Conservation (phyloP, 2,113 vertebrate species). For the Carassius carassius region DNA sequence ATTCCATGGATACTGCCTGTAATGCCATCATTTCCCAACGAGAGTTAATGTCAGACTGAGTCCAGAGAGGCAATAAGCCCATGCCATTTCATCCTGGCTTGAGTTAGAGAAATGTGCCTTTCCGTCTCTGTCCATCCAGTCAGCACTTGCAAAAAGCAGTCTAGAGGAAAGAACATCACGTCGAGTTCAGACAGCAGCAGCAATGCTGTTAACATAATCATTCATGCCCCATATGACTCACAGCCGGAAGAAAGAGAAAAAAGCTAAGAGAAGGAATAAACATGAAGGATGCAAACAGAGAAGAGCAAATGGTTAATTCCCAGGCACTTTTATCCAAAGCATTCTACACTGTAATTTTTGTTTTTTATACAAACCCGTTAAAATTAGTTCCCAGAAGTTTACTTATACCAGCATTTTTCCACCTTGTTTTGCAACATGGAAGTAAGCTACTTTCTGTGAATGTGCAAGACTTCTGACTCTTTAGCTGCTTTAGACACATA, state of each 20-base stretch:
- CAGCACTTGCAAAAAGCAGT: constrained; percentile 1
- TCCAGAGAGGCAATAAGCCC: neutral
- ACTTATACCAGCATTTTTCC: neutral
- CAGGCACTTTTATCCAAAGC: neutral
- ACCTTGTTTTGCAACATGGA: too few species aligned
- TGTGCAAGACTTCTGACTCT: too few species aligned
- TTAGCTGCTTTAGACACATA: too few species aligned
- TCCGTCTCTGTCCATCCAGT: constrained; percentile 3
- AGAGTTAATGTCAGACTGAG: neutral
- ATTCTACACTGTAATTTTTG: neutral
- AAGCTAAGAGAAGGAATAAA: neutral
- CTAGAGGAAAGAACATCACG: constrained; percentile 2
- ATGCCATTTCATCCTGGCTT: neutral
- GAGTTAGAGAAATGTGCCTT: constrained; percentile 2
- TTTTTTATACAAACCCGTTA: neutral
- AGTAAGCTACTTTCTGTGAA: too few species aligned
- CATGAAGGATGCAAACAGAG: neutral
- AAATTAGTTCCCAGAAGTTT: neutral
- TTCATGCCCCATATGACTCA: neutral
- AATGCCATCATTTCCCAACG: neutral
- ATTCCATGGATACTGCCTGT: neutral
- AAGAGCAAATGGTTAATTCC: neutral
- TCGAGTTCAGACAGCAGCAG: constrained; percentile 18
- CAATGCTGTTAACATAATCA: neutral
- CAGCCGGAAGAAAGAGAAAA: constrained; percentile 29